phyloP scores from a whole-genome alignment of 2,113 vertebrate genomes.

The Toxotes jaculatrix region DNA sequence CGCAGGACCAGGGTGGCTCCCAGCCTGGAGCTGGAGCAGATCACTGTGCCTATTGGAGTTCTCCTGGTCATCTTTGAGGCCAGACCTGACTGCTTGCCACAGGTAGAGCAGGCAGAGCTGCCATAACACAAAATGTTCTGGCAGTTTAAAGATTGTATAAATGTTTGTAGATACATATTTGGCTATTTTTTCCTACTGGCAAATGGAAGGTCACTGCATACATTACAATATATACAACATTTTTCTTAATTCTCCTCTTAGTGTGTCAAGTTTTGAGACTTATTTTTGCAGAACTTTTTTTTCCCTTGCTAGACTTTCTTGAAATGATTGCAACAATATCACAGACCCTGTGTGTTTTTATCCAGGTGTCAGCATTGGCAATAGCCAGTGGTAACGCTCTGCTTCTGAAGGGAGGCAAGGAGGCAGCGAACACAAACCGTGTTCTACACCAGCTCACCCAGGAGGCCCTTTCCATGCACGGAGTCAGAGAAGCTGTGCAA shows the following conservation, averaged over 20 bases:
- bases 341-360: background rate
- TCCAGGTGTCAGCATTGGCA: constrained; percentile 93
- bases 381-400: constrained; percentile 96
- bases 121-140: background rate
- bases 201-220: background rate
- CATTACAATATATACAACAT: background rate
- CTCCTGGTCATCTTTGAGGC: constrained; percentile 97
- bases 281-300: background rate
- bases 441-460: constrained; percentile 92
- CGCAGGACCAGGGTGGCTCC: constrained; percentile 91
- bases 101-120: constrained; percentile 81
- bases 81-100: constrained; percentile 96
- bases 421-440: constrained; percentile 91
- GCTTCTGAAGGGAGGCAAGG: constrained; percentile 94
- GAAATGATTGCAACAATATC: background rate
- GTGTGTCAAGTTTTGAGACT: background rate
- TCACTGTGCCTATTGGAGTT: constrained; percentile 96
- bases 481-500: constrained; percentile 91
- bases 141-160: background rate
- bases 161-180: background rate
- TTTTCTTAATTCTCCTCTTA: background rate
- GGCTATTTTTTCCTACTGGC: background rate
- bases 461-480: constrained; percentile 91
- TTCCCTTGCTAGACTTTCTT: background rate
- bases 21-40: constrained; percentile 94